Percentiles rank a stretch among this genome's conserved stretches.
phyloP scores from a whole-genome alignment of 2,888 invertebrate genomes.

The Eurois occulta region DNA sequence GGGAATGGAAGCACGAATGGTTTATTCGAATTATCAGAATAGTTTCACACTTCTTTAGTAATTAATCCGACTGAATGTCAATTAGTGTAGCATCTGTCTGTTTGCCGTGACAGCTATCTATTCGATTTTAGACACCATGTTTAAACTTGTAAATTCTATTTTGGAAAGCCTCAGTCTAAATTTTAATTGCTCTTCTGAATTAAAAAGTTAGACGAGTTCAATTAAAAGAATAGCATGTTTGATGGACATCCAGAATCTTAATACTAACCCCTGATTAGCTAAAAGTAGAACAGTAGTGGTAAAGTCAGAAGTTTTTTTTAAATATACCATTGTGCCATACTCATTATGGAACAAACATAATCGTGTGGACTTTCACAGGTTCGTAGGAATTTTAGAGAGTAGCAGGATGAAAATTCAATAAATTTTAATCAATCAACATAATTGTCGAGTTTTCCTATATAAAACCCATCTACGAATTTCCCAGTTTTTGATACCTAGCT shows the following conservation, averaged over 20 bases:
- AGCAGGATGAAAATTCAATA: background rate
- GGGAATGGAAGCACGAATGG: conserved; percentile 9
- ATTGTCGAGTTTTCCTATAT: background rate
- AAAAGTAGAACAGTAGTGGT: too few relatives aligned
- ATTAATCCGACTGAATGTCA: conserved; percentile 53
- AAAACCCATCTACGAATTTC: too few relatives aligned
- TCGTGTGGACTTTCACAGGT: too few relatives aligned
- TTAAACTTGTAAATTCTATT: conserved; percentile 17
- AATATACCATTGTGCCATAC: too few relatives aligned
- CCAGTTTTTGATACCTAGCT: too few relatives aligned
- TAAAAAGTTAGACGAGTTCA: background rate
- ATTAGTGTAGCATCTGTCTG: conserved; percentile 46
- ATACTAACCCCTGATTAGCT: too few relatives aligned
- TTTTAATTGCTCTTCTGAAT: conserved; percentile 15
- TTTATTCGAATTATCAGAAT: conserved; percentile 30
- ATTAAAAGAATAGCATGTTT: background rate
- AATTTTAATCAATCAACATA: background rate
- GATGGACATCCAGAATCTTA: background rate
- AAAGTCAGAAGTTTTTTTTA: too few relatives aligned
- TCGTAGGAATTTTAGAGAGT: background rate
- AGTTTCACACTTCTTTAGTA: conserved; percentile 25
- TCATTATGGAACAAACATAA: too few relatives aligned
- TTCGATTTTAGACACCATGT: conserved; percentile 27
- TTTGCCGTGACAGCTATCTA: conserved; percentile 32
- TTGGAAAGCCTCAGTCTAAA: background rate